phyloP scores from a whole-genome alignment of 2,113 vertebrate genomes.

The Odontophorus gujanensis region DNA sequence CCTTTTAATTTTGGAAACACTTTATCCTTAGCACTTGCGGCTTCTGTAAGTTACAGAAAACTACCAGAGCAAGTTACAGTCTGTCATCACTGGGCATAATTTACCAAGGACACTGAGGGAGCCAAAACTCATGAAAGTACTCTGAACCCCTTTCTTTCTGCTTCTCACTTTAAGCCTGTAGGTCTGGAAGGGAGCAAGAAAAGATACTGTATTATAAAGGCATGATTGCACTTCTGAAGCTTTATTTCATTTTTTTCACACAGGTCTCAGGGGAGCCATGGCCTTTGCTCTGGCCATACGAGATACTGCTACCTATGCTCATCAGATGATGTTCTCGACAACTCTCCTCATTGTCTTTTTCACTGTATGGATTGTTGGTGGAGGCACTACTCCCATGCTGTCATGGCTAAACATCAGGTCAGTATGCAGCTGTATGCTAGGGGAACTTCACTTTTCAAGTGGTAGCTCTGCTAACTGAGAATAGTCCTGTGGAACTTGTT shows the following conservation, averaged over 20 bases:
- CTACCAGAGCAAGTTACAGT: not conserved
- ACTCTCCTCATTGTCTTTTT: conserved; percentile 98
- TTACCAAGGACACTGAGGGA: not conserved
- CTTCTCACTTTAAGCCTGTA: not conserved
- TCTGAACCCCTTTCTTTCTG: not conserved
- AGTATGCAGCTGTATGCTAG: not conserved
- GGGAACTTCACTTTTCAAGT: not conserved
- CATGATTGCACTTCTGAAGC: not conserved
- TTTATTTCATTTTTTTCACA: not conserved
- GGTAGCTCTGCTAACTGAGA: not conserved
- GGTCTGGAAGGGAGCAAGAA: not conserved
- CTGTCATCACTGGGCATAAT: not conserved
- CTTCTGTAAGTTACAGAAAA: not conserved
- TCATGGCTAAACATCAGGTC: conserved; percentile 98
- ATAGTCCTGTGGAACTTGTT: not conserved
- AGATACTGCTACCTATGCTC: conserved; percentile 93
- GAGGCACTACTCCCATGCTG: conserved; percentile 96
- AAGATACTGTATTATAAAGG: not conserved
- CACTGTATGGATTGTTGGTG: conserved; percentile 97
- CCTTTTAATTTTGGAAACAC: not conserved
- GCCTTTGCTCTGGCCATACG: conserved; percentile 95
- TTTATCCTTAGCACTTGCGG: not conserved
- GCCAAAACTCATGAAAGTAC: not conserved
- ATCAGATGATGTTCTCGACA: conserved; percentile 98
- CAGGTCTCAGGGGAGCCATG: conserved; percentile 96